A percentile compares a stretch with the other conserved stretches of the same genome.
phyloP scores from a whole-genome alignment of 2,113 vertebrate species.

The Hemicordylus capensis region DNA sequence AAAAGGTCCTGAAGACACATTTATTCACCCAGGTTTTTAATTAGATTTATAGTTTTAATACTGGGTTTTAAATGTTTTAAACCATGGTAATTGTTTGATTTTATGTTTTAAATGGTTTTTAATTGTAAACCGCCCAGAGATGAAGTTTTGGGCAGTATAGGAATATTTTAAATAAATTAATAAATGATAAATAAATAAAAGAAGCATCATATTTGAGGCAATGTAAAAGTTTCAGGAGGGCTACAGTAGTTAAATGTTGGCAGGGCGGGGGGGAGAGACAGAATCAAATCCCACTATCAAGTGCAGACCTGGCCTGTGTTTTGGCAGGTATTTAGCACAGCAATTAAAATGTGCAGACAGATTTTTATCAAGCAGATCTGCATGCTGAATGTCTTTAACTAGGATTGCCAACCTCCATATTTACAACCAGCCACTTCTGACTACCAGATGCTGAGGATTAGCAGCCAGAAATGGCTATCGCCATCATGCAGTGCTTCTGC shows the following conservation, averaged over 20 bases:
- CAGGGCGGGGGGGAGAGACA: neutral
- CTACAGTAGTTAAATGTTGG: neutral
- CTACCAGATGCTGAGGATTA: constrained; percentile 2
- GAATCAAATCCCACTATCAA: neutral
- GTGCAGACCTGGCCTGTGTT: neutral
- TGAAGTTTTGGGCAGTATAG: no score
- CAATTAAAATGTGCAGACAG: neutral
- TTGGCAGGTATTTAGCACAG: neutral
- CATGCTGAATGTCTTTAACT: neutral
- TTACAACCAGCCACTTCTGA: neutral
- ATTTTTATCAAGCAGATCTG: neutral
- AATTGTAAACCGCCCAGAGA: no score
- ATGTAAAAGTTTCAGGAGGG: neutral
- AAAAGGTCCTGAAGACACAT: no score
- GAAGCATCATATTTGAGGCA: no score
- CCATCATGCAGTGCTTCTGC: neutral
- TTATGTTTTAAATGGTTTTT: no score
- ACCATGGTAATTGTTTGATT: no score
- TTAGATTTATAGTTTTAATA: no score
- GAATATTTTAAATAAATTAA: no score
- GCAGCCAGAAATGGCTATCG: neutral
- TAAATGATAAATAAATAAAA: no score
- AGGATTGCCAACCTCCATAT: neutral
- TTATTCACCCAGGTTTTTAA: no score
- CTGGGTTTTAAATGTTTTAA: no score